Percentiles rank a stretch among this genome's conserved stretches.
Conservation (phyloP, 2,797 vertebrate genomes). For the Rhinoraja longicauda region DNA sequence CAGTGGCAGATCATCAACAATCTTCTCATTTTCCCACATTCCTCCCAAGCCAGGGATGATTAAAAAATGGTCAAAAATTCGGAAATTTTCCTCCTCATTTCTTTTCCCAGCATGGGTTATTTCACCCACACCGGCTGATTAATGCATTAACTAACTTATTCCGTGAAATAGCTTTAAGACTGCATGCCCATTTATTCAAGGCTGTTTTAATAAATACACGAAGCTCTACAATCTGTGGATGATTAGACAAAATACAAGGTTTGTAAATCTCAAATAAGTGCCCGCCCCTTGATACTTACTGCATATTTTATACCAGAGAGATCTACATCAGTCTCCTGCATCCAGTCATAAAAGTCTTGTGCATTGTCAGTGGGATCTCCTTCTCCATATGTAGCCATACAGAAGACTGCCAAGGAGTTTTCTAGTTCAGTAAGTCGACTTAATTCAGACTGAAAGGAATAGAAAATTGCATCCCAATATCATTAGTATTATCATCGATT, state of each 20-base stretch:
- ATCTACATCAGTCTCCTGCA: constrained; percentile 78
- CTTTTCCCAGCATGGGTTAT: no score
- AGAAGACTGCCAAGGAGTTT: constrained; percentile 88
- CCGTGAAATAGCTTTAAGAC: neutral
- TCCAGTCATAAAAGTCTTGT: constrained; percentile 95
- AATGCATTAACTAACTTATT: neutral
- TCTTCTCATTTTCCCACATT: no score
- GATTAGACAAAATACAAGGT: neutral
- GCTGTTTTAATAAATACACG: neutral
- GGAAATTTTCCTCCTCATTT: no score
- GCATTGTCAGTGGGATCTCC: constrained; percentile 96
- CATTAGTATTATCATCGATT: no score
- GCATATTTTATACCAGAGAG: constrained; percentile 80
- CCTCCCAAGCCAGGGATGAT: no score
- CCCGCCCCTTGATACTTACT: constrained; percentile 57
- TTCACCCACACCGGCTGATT: no score
- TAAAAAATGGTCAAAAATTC: no score
- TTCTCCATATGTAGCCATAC: constrained; percentile 94
- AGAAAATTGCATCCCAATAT: neutral
- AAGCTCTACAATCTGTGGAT: neutral
- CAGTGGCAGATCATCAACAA: no score
- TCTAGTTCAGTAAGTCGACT: constrained; percentile 76
- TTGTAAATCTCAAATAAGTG: neutral
- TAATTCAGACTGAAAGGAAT: constrained; percentile 70
- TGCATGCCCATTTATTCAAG: neutral